Base-by-base conservation (phyloP, 2,797 vertebrate genomes). In the Serranus cabrilla region DNA sequence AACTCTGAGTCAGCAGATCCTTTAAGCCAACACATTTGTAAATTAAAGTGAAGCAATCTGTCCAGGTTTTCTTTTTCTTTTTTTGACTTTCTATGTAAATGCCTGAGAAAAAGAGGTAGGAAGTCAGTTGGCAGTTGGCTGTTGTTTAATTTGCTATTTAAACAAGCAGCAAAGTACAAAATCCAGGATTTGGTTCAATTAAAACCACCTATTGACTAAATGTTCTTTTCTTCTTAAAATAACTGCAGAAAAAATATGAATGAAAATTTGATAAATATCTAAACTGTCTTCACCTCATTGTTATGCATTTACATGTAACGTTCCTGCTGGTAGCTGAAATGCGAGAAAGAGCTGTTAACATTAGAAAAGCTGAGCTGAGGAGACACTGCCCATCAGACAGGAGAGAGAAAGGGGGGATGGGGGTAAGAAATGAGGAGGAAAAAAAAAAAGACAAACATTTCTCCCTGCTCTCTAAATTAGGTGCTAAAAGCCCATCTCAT, bases 401-500 rank as follows among this genome's bases (percentile, higher is more conserved):
- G 47, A 83, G 70, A 83, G 70, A 84, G 84, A 74, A 79, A 82
- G 68, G 75, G 82, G 88, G 86, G 54, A 69, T 81, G 87, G 70
- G 54, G 58, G 54, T 59, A 8, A 70, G 70, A 76, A 70, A 71
- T 65, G 14, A 65, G 25, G 39, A 2, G 1, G 5, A 7, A 14
- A 51, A 58, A 87, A 27, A 27, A 27, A 88, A 87, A 67, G 80
- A 87, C 89, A 89, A 93, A 92, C 89, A 91, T 93, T 82, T 80
- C 84, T 81, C 63, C 62, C 77, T 65, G 74, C 80, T 80, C 76
- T 85, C 69, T 89, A 84, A 93, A 93, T 92, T 59, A 92, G 92
- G 91, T 76, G 89, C 78, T 91, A 93, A 94, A 80, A 91, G 89
- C 82, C 89, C 76, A 77, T 84, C 85, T 88, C 90, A 90, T 93